Evolutionary conservation across 1,140 invertebrate genomes (phyloP).

Genomic region (Micrasema longulum): DNA sequence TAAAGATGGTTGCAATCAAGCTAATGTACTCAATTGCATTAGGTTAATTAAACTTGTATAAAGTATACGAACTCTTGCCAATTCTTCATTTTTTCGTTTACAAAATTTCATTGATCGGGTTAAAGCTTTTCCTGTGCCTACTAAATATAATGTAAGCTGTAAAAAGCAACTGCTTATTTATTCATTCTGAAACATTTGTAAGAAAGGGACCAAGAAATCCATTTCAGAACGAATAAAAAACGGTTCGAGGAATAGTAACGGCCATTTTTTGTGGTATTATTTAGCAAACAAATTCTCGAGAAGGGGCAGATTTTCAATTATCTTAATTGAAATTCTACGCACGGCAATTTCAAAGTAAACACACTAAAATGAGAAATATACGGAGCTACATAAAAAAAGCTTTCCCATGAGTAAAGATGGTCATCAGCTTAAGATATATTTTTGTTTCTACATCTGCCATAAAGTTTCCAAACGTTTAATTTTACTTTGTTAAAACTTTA

Average conservation of each 20-base stretch:
- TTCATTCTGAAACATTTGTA: slow-evolving; percentile 22
- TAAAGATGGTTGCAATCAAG: too few relatives aligned
- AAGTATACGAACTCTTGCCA: too few relatives aligned
- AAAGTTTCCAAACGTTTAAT: slow-evolving; percentile 10
- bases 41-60: too few relatives aligned
- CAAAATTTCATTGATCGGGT: neutral
- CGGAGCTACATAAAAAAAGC: slow-evolving; percentile 13
- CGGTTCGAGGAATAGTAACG: neutral
- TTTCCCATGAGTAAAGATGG: slow-evolving; percentile 25
- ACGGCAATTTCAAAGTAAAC: slow-evolving; percentile 34
- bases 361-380: slow-evolving; percentile 22
- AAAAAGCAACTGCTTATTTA: slow-evolving; percentile 26
- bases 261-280: slow-evolving; percentile 23
- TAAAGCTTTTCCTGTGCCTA: neutral
- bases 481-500: slow-evolving; percentile 3
- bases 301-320: slow-evolving; percentile 28
- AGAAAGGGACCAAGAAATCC: slow-evolving; percentile 27
- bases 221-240: slow-evolving; percentile 27
- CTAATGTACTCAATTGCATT: too few relatives aligned
- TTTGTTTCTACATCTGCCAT: slow-evolving; percentile 7
- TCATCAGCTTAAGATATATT: slow-evolving; percentile 6
- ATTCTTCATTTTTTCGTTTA: too few relatives aligned
- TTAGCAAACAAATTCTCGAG: slow-evolving; percentile 15
- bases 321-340: slow-evolving; percentile 26
- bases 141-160: neutral